Evolutionary conservation across 1,140 invertebrate species (phyloP).

Genomic region (Procambarus clarkii): DNA sequence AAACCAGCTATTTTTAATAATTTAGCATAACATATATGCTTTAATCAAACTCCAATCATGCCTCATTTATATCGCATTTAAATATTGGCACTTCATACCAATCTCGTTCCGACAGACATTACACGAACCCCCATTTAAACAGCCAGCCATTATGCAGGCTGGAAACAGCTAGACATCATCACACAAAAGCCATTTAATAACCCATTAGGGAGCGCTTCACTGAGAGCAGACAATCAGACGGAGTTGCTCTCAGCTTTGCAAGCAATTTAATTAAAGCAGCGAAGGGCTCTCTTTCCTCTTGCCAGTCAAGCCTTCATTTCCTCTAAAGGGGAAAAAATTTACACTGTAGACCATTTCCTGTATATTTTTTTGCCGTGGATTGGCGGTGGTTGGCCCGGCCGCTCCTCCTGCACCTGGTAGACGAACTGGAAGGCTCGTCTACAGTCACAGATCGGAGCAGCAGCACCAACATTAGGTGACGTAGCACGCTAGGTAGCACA

Average conservation of each 20-base stretch:
- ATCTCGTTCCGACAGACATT: no score
- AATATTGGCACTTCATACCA: no score
- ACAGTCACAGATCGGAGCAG: background rate
- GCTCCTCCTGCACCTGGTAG: background rate
- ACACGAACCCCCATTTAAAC: no score
- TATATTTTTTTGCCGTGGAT: background rate
- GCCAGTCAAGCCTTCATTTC: background rate
- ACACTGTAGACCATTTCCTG: background rate
- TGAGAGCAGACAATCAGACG: background rate
- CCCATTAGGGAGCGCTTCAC: background rate
- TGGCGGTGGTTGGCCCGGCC: background rate
- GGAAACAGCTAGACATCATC: background rate
- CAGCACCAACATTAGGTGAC: background rate
- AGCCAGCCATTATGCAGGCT: no score
- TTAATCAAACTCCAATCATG: no score
- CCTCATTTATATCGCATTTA: no score
- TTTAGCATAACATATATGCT: no score
- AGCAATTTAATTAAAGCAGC: constrained; percentile 2
- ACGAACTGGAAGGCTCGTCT: background rate
- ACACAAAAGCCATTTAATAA: background rate
- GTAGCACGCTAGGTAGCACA: no score
- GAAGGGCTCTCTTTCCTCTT: background rate
- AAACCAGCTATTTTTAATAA: no score
- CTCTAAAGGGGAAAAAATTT: background rate
- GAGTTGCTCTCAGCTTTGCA: constrained; percentile 12